Evolutionary conservation across 2,888 invertebrate species (phyloP).

Genomic region (Ophion ventricosus): DNA sequence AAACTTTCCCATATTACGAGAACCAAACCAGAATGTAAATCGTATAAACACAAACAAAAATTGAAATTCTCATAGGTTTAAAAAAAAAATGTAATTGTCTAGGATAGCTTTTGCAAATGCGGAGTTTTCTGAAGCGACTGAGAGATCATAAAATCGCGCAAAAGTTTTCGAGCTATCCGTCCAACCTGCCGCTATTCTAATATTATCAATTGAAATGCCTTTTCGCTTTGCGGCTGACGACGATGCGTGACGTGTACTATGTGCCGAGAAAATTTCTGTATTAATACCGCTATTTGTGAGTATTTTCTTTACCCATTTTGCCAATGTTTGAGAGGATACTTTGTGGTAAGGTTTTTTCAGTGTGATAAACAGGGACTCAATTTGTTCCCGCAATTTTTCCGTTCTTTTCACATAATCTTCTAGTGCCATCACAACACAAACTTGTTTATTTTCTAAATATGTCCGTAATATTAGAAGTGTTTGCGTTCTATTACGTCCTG

Average conservation of each 20-base stretch:
- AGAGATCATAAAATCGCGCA: constrained; percentile 6
- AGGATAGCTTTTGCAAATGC: constrained; percentile 1
- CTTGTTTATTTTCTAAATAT: not conserved
- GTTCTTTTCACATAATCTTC: not conserved
- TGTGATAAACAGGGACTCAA: not conserved
- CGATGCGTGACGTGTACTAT: not conserved
- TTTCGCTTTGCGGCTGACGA: constrained; percentile 8
- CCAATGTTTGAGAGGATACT: not conserved
- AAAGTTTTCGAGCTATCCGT: not conserved
- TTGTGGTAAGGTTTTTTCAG: not conserved
- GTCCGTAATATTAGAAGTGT: too few relatives aligned
- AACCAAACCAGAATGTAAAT: too few relatives aligned
- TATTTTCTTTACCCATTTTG: not conserved
- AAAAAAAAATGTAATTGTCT: too few relatives aligned
- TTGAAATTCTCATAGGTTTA: too few relatives aligned
- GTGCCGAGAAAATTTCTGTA: not conserved
- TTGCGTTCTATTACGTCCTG: too few relatives aligned
- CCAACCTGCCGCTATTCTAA: constrained; percentile 1
- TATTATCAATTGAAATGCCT: not conserved
- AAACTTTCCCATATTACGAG: too few relatives aligned
- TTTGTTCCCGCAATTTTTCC: not conserved
- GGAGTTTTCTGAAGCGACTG: not conserved
- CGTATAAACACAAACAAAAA: too few relatives aligned
- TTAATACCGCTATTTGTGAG: not conserved
- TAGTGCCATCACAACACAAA: not conserved